Evolutionary conservation across 2,797 vertebrate genomes (phyloP).

Genomic region (Tachyglossus aculeatus): DNA sequence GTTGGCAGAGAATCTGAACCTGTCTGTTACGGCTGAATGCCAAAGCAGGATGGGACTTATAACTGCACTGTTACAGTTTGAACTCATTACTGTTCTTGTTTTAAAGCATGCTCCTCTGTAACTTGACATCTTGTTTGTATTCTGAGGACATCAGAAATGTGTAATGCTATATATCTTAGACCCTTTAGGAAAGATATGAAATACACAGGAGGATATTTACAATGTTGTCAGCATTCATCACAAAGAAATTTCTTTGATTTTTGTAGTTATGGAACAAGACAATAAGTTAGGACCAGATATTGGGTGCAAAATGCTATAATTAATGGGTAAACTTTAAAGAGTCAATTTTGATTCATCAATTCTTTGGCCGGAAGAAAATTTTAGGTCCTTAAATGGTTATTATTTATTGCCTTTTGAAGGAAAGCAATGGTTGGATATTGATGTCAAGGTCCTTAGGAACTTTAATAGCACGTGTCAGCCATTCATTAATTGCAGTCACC

Average conservation of each 20-base stretch:
- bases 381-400: neutral
- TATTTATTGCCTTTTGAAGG: constrained; percentile 9
- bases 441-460: neutral
- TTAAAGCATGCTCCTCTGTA: neutral
- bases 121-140: neutral
- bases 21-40: no score
- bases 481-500: neutral
- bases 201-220: neutral
- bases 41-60: no score
- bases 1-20: no score
- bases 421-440: neutral
- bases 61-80: no score
- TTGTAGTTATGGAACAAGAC: neutral
- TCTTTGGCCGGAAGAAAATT: neutral
- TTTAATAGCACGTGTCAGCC: neutral
- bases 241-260: neutral
- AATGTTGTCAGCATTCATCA: neutral
- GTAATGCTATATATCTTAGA: rapidly evolving
- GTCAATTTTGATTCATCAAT: neutral
- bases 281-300: neutral
- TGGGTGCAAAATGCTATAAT: neutral
- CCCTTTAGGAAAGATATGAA: neutral
- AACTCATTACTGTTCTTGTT: neutral
- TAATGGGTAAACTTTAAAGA: neutral
- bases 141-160: neutral